Base-by-base conservation (phyloP, 2,797 vertebrate species). In the Alfaro cultratus region DNA sequence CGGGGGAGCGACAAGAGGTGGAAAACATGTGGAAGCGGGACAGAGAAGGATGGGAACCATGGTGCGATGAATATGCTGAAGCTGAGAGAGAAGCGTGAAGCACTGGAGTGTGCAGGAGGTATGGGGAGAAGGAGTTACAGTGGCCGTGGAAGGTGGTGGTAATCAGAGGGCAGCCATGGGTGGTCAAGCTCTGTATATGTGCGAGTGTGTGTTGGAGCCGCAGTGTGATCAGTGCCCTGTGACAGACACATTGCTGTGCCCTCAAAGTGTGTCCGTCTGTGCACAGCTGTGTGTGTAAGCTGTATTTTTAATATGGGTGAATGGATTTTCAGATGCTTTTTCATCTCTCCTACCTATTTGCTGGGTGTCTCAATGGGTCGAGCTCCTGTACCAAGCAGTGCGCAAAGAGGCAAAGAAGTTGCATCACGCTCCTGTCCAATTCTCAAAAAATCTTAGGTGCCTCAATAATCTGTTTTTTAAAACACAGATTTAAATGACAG, bases 151-250 rank as follows among this genome's bases (percentile, higher is more conserved):
- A 88, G 90, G 83, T 85, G 91, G 82, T 84, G 90, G 89, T 93
- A 94, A 94, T 94, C 93, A 93, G 88, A 90, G 86, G 86, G 87
- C 88, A 93, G 92, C 91, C 92, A 93, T 91, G 94, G 91, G 94
- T 90, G 91, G 90, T 93, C 91, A 93, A 89, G 88, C 91, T 92
- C 80, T 85, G 85, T 0, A 74, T 86, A 45, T 73, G 78, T 53
- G 73, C 70, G 80, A 78, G 88, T 77, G 83, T 80, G 84, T 51
- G 81, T 60, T 77, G n/a, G 81, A 57, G 67, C 45, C 88, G 86
- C 76, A 73, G 87, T 91, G 87, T 88, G 91, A 87, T 82, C 91
- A 93, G 76, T 72, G 49, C 89, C 55, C 89, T 92, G 92, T 94
- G 91, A 94, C 90, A 89, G 91, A 77, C 21, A 57, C 79, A 83